Evolutionary conservation across 2,888 invertebrate genomes (phyloP).

Genomic region (Pseudoips prasinana): DNA sequence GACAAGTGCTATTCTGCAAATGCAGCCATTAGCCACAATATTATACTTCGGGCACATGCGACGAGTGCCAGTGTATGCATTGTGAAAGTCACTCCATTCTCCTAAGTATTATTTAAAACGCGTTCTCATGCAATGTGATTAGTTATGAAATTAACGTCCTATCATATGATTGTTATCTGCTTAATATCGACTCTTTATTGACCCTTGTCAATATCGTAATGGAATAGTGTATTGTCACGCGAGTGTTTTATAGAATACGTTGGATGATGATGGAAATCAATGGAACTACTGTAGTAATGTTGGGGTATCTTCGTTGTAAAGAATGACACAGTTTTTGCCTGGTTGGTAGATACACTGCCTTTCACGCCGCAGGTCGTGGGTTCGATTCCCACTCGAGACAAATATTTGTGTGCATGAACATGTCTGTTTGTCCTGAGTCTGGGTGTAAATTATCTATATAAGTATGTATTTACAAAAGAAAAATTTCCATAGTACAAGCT

Average conservation of each 20-base stretch:
- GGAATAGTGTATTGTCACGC: conserved; percentile 38
- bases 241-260: conserved; percentile 22
- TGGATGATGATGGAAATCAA: conserved; percentile 31
- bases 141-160: conserved; percentile 20
- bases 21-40: conserved; percentile 16
- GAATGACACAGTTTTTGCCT: conserved; percentile 52
- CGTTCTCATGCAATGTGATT: conserved; percentile 16
- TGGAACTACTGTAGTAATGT: conserved; percentile 36
- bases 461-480: no score
- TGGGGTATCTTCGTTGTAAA: conserved; percentile 38
- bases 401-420: no score
- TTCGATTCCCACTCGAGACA: no score
- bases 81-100: conserved; percentile 27
- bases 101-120: conserved; percentile 14
- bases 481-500: no score
- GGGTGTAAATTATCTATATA: no score
- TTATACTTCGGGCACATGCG: no score
- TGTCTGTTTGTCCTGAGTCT: no score
- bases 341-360: no score
- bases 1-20: conserved; percentile 13
- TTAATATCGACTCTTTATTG: conserved; percentile 37
- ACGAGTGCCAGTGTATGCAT: conserved; percentile 4
- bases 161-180: conserved; percentile 29
- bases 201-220: conserved; percentile 38
- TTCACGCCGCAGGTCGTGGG: no score